Conservation (phyloP, 1,140 invertebrate species). For the Zaprionus camerounensis region DNA sequence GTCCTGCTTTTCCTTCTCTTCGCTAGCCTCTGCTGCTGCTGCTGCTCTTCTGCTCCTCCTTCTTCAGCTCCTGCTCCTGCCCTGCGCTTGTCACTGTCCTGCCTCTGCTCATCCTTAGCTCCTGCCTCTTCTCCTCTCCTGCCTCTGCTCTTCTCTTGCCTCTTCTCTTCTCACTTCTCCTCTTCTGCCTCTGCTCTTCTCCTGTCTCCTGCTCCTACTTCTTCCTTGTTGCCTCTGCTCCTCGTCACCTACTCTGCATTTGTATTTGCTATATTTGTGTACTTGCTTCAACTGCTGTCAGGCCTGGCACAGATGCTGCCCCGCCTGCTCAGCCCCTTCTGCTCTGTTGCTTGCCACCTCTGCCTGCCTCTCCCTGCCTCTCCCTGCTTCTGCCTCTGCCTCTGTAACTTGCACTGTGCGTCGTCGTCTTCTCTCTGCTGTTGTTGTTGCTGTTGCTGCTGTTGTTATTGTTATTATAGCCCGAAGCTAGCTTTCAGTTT, state of each 20-base stretch:
- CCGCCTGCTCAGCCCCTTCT: not conserved
- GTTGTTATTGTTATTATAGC: slow-evolving; percentile 44
- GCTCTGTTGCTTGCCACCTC: not conserved
- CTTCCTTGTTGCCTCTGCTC: not conserved
- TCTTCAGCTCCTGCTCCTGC: not conserved
- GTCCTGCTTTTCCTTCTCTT: not conserved
- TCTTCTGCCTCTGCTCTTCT: not conserved
- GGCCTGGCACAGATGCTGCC: slow-evolving; percentile 54
- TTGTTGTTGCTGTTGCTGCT: slow-evolving; percentile 26
- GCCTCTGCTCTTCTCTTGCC: not conserved
- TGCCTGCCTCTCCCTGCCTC: slow-evolving; percentile 9
- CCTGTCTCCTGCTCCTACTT: too few relatives aligned
- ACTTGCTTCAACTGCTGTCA: slow-evolving; percentile 49
- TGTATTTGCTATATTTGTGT: slow-evolving; percentile 42
- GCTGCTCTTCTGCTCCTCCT: too few relatives aligned
- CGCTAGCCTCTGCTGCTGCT: too few relatives aligned
- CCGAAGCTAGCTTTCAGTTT: slow-evolving; percentile 47
- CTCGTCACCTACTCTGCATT: slow-evolving; percentile 3
- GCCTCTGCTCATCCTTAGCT: not conserved
- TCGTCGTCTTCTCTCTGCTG: slow-evolving; percentile 25
- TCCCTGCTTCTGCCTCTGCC: slow-evolving; percentile 3
- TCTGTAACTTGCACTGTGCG: slow-evolving; percentile 37
- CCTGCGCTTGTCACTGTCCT: not conserved
- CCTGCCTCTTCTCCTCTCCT: not conserved
- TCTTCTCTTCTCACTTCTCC: not conserved